Percentiles rank a stretch among this genome's conserved stretches.
phyloP scores from a whole-genome alignment of 2,888 invertebrate genomes.

The Rhamphomyia laevipes region DNA sequence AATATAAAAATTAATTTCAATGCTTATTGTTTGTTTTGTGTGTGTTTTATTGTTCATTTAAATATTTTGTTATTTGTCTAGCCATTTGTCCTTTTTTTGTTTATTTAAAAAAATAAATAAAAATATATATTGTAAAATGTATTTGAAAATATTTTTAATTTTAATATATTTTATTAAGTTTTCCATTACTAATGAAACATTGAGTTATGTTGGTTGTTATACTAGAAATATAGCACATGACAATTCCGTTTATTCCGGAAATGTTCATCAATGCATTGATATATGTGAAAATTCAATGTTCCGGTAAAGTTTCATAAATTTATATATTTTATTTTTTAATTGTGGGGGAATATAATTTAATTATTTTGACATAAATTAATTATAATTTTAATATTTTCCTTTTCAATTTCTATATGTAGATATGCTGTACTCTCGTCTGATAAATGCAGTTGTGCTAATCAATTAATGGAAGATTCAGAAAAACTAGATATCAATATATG shows the following conservation, averaged over 20 bases:
- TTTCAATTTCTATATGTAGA: conserved; percentile 15
- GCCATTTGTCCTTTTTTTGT: too few relatives aligned
- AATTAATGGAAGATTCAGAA: conserved; percentile 24
- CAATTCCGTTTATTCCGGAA: conserved; percentile 28
- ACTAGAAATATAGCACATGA: conserved; percentile 27
- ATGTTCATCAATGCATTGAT: conserved; percentile 30
- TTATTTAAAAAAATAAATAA: too few relatives aligned
- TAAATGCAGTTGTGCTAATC: conserved; percentile 30
- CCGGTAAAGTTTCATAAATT: conserved; percentile 15
- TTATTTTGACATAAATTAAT: not conserved
- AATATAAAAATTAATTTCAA: too few relatives aligned
- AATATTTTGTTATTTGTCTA: too few relatives aligned
- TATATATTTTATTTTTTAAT: not conserved
- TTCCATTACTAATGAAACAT: too few relatives aligned
- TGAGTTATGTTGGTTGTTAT: conserved; percentile 30
- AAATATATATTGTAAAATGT: too few relatives aligned
- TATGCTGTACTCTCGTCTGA: conserved; percentile 30
- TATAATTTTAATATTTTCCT: not conserved
- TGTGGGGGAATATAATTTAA: not conserved
- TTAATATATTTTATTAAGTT: too few relatives aligned
- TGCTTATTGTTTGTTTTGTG: too few relatives aligned
- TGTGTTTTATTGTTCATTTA: too few relatives aligned
- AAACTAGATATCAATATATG: conserved; percentile 40
- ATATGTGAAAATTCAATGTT: conserved; percentile 29
- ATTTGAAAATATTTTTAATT: too few relatives aligned